Conservation (phyloP, 2,797 vertebrate genomes). For the Lepus townsendii region DNA sequence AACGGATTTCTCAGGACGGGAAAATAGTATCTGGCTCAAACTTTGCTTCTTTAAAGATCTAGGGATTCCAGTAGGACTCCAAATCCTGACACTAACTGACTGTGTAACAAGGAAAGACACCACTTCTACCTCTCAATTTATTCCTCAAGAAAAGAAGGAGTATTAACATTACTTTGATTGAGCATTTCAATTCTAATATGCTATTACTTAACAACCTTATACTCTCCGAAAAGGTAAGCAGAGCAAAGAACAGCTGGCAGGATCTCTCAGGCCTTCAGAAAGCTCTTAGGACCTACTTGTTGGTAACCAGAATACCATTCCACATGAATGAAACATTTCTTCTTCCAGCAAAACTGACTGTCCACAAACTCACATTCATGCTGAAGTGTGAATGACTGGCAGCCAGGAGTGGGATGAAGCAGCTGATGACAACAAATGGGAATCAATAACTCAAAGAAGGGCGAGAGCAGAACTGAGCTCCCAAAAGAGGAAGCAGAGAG, state of each 20-base stretch:
- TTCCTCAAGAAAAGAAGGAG: constrained; percentile 4
- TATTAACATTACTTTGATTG: not conserved
- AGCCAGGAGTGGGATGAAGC: not conserved
- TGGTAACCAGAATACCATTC: not conserved
- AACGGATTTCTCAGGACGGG: not conserved
- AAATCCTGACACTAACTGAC: not conserved
- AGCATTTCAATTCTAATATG: constrained; percentile 13
- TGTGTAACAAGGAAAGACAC: not conserved
- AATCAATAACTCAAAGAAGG: not conserved
- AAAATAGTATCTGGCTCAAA: not conserved
- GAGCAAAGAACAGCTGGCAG: not conserved
- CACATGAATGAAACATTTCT: not conserved
- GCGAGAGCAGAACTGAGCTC: not conserved
- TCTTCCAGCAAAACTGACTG: not conserved
- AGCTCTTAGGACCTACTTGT: not conserved
- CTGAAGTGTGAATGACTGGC: not conserved
- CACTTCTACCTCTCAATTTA: not conserved
- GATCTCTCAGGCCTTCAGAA: not conserved
- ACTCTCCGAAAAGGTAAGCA: not conserved
- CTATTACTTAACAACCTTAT: not conserved
- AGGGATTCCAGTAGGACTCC: not conserved
- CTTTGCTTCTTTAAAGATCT: not conserved
- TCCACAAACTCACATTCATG: not conserved
- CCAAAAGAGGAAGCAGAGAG: not conserved
- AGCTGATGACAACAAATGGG: not conserved